Conservation (phyloP, 92 coral and sea anemone species). For the Metridium senile region DNA sequence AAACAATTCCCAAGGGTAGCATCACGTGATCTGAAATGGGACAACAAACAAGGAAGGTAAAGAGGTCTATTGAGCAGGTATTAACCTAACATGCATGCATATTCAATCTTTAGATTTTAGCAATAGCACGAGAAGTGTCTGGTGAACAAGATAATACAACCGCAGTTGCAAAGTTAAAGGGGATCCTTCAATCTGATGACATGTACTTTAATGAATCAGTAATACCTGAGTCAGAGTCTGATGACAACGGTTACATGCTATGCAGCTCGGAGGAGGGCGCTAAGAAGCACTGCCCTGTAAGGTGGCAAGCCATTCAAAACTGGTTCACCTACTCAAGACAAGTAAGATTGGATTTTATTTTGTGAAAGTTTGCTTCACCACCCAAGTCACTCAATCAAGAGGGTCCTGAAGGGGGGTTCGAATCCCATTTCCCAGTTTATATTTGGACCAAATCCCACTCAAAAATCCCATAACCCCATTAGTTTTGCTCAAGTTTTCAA, state of each 20-base stretch:
- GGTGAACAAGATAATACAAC: slow-evolving; percentile 21
- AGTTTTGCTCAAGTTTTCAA: too few relatives aligned
- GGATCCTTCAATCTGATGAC: slow-evolving; percentile 30
- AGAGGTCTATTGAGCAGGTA: too few relatives aligned
- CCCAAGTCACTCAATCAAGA: too few relatives aligned
- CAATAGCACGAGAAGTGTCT: slow-evolving; percentile 23
- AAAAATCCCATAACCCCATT: too few relatives aligned
- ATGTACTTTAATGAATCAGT: slow-evolving; percentile 66
- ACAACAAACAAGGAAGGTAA: too few relatives aligned
- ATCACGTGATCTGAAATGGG: too few relatives aligned
- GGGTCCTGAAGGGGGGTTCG: too few relatives aligned
- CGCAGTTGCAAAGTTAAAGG: slow-evolving; percentile 39
- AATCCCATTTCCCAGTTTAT: too few relatives aligned
- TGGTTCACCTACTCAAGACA: slow-evolving; percentile 77
- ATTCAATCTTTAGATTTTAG: slow-evolving; percentile 27
- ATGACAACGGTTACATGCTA: slow-evolving; percentile 57
- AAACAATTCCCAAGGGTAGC: too few relatives aligned
- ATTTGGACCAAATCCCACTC: too few relatives aligned
- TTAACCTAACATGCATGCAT: too few relatives aligned
- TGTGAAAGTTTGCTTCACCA: too few relatives aligned
- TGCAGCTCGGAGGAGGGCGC: slow-evolving; percentile 81
- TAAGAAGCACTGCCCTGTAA: slow-evolving; percentile 70
- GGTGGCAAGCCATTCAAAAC: slow-evolving; percentile 84
- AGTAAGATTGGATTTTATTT: slow-evolving; percentile 54
- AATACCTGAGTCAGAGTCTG: slow-evolving; percentile 77